phyloP scores from a whole-genome alignment of 2,888 invertebrate species.

The Dugesia japonica region DNA sequence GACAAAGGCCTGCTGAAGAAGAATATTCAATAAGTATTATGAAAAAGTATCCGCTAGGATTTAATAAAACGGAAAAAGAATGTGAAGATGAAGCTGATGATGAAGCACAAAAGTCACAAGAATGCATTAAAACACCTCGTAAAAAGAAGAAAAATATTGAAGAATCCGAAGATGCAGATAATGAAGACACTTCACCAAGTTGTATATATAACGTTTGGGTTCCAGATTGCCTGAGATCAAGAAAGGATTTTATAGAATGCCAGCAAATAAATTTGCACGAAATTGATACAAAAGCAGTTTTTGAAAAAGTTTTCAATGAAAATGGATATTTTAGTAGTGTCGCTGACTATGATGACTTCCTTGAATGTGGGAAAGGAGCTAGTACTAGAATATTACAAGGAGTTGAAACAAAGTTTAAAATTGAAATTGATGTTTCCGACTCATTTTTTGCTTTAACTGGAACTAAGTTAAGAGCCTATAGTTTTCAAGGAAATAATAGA shows the following conservation, averaged over 20 bases:
- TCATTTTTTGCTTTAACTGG: background rate
- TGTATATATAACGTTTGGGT: background rate
- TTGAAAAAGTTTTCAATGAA: conserved; percentile 8
- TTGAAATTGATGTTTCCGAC: background rate
- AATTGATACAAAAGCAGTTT: background rate
- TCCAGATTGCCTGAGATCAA: background rate
- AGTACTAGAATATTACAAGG: conserved; percentile 7
- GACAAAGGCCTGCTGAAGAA: background rate
- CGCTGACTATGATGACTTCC: background rate
- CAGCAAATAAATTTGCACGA: background rate
- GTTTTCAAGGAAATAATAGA: background rate
- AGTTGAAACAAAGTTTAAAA: background rate
- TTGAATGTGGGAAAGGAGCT: background rate
- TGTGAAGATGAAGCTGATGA: background rate
- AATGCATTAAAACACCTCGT: background rate
- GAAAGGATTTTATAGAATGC: background rate
- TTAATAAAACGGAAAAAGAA: conserved; percentile 9
- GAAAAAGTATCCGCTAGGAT: background rate
- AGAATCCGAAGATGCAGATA: background rate
- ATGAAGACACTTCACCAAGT: background rate
- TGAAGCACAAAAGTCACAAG: background rate
- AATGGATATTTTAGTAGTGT: background rate
- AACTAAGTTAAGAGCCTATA: background rate
- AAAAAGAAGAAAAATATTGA: background rate
- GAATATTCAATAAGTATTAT: background rate